Evolutionary conservation across 1,140 invertebrate genomes (phyloP).

Genomic region (Eubasilissa regina): DNA sequence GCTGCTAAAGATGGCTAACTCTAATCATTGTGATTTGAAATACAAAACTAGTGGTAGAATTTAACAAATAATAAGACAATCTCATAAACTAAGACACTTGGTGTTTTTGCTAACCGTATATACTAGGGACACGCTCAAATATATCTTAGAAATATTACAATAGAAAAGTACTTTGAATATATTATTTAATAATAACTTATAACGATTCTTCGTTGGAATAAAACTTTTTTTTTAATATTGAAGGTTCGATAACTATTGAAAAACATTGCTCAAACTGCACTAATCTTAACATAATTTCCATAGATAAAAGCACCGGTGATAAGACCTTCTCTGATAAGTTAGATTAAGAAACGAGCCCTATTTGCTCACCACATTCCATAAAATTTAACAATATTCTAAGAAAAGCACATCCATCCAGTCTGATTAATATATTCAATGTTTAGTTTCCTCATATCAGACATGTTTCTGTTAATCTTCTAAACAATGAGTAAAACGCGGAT

Average conservation of each 20-base stretch:
- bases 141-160: too few relatives aligned
- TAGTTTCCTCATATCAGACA: not conserved
- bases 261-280: constrained; percentile 1
- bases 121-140: too few relatives aligned
- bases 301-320: constrained; percentile 24
- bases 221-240: too few relatives aligned
- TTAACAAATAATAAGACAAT: too few relatives aligned
- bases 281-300: constrained; percentile 10
- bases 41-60: too few relatives aligned
- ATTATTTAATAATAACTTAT: too few relatives aligned
- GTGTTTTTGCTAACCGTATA: too few relatives aligned
- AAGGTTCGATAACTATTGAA: not conserved
- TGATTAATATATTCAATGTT: not conserved
- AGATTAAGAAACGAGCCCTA: constrained; percentile 28
- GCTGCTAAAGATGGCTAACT: too few relatives aligned
- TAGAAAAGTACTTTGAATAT: too few relatives aligned
- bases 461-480: constrained; percentile 28
- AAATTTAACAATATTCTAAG: constrained; percentile 5
- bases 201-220: too few relatives aligned
- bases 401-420: constrained; percentile 2
- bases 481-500: constrained; percentile 34
- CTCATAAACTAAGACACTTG: too few relatives aligned
- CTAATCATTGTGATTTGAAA: too few relatives aligned
- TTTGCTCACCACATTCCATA: not conserved
- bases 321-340: not conserved